phyloP scores from a whole-genome alignment of 2,113 vertebrate species.

The Phainopepla nitens region DNA sequence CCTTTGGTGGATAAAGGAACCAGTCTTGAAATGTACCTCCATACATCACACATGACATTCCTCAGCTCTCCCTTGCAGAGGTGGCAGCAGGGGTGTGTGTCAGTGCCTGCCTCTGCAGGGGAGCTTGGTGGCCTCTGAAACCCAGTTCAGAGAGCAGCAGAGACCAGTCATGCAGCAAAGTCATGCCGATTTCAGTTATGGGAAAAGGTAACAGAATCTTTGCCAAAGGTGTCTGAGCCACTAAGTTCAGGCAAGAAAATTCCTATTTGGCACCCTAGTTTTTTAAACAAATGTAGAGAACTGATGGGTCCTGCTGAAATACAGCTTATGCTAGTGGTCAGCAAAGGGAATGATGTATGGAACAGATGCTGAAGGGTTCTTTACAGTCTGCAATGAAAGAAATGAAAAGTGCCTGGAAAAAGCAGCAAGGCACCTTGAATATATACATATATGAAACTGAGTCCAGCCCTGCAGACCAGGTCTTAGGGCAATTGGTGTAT shows the following conservation, averaged over 20 bases:
- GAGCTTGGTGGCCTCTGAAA: background rate
- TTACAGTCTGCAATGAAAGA: background rate
- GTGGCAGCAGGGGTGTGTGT: background rate
- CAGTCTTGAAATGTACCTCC: background rate
- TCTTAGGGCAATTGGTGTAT: background rate
- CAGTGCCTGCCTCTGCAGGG: background rate
- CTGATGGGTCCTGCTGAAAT: background rate
- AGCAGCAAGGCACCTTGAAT: background rate
- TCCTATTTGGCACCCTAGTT: background rate
- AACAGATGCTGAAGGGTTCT: background rate
- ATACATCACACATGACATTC: background rate
- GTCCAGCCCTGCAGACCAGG: background rate
- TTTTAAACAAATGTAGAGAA: background rate
- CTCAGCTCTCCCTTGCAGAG: background rate
- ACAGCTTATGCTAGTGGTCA: background rate
- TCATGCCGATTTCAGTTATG: background rate
- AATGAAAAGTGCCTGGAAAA: background rate
- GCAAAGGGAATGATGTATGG: background rate
- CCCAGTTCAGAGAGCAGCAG: background rate
- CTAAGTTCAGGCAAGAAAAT: background rate
- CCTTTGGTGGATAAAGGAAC: background rate
- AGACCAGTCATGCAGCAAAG: background rate
- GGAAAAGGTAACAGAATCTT: background rate
- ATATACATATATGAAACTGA: background rate
- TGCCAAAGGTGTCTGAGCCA: background rate